These are phyloP conservation scores for Oryzaephilus surinamensis DNA, from an alignment of 1,140 invertebrate genomes.

Conservation along the genomic window DNA sequence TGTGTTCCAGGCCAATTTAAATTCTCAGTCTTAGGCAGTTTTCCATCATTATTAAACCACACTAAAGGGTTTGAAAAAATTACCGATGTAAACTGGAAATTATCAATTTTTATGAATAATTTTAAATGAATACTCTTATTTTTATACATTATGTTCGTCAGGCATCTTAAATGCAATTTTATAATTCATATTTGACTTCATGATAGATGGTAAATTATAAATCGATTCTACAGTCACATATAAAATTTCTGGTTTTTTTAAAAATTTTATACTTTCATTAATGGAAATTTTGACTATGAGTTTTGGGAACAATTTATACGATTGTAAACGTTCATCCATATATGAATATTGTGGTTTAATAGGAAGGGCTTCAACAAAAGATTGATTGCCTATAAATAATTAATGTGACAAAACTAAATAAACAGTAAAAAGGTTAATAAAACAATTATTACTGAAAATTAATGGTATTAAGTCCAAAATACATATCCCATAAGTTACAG, in stretches of 20 bases:
- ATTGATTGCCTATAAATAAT: constrained; percentile 10
- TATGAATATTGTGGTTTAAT: constrained; percentile 12
- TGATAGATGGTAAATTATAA: constrained; percentile 21
- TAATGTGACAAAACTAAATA: not conserved
- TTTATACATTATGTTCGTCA: constrained; percentile 4
- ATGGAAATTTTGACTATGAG: constrained; percentile 18
- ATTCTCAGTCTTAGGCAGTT: no score
- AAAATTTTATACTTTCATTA: constrained; percentile 10
- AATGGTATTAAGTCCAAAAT: constrained; percentile 16
- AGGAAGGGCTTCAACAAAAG: constrained; percentile 15
- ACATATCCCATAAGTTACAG: constrained; percentile 17
- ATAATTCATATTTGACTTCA: constrained; percentile 20
- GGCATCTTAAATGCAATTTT: constrained; percentile 18
- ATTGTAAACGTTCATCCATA: constrained; percentile 16
- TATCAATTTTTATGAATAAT: constrained; percentile 1
- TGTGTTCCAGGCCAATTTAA: constrained; percentile 3
- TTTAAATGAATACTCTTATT: constrained; percentile 4
- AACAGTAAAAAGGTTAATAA: not conserved
- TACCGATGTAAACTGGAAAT: constrained; percentile 4
- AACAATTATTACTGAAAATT: constrained; percentile 12
- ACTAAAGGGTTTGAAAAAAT: constrained; percentile 3
- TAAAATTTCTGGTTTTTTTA: constrained; percentile 12
- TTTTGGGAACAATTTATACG: constrained; percentile 18
- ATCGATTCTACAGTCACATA: constrained; percentile 25
- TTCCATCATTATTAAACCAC: constrained; percentile 12